Conservation (phyloP, 2,888 invertebrate species). For the Ormyrus thymus region DNA sequence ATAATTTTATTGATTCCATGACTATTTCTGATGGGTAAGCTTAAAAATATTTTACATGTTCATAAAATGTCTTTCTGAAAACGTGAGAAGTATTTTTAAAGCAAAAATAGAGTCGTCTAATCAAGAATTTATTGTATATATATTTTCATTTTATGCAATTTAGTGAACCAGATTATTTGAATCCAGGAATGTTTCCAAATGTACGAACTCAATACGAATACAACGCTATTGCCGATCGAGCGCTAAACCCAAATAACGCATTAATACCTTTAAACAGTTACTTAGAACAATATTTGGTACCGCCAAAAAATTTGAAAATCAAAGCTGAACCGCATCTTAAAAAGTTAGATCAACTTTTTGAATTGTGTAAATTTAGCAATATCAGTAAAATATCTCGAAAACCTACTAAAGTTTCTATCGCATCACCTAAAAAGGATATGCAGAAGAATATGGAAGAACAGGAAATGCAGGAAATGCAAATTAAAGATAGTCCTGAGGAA, state of each 20-base stretch:
- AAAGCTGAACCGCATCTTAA: conserved; percentile 52
- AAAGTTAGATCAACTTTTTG: conserved; percentile 59
- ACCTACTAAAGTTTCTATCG: not conserved
- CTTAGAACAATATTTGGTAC: conserved; percentile 58
- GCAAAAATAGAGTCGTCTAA: not conserved
- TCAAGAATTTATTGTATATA: not conserved
- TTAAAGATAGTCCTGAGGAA: not conserved
- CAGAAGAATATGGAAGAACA: not conserved
- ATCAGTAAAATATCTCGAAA: not conserved
- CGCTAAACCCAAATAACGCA: conserved; percentile 62
- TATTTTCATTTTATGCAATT: not conserved
- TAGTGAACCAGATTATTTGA: conserved; percentile 39
- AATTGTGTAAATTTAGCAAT: not conserved
- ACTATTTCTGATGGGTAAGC: conserved; percentile 49
- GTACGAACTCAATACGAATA: conserved; percentile 63
- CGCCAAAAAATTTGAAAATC: conserved; percentile 55
- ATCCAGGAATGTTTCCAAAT: conserved; percentile 61
- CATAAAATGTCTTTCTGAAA: not conserved
- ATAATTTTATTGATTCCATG: conserved; percentile 55
- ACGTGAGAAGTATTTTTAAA: not conserved
- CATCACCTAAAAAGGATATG: no score
- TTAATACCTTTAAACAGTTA: conserved; percentile 60
- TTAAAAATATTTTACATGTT: not conserved
- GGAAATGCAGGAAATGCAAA: not conserved
- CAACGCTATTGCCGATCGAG: conserved; percentile 64